Conservation (phyloP, 2,113 vertebrate genomes). For the Pogona vitticeps region DNA sequence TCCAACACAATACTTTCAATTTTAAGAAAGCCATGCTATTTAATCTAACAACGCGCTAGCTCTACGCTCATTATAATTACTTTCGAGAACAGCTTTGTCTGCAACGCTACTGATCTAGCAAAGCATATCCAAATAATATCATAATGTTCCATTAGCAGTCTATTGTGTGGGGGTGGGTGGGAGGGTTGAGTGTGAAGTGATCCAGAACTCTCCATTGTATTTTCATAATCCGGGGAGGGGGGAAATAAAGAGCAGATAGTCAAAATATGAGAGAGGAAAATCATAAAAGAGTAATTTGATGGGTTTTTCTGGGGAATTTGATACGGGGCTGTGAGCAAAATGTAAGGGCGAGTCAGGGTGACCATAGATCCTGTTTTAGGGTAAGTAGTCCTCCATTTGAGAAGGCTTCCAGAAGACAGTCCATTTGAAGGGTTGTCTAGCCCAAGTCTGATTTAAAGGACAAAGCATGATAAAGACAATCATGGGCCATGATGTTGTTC, state of each 20-base stretch:
- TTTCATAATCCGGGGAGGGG: slow-evolving; percentile 39
- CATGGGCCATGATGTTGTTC: no score
- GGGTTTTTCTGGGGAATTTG: background rate
- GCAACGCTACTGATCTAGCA: slow-evolving; percentile 52
- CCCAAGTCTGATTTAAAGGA: no score
- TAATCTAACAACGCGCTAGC: slow-evolving; percentile 56
- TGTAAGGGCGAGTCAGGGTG: no score
- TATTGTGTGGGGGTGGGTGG: slow-evolving; percentile 24
- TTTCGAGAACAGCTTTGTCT: slow-evolving; percentile 55
- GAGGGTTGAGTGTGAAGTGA: background rate
- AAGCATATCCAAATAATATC: slow-evolving; percentile 37
- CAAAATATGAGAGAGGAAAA: background rate
- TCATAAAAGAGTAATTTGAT: background rate
- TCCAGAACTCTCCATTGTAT: slow-evolving; percentile 29
- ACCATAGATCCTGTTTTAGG: no score
- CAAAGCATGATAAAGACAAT: no score
- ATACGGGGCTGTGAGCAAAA: background rate
- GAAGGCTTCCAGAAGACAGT: no score
- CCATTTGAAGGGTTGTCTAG: no score
- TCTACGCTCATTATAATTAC: slow-evolving; percentile 54
- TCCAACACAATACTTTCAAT: slow-evolving; percentile 35
- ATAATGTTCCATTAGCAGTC: slow-evolving; percentile 43
- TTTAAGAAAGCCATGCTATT: slow-evolving; percentile 47
- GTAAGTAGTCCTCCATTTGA: no score
- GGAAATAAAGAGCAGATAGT: background rate